Evolutionary conservation across 92 coral and sea anemone genomes (phyloP).

Genomic region (Pocillopora grandis): DNA sequence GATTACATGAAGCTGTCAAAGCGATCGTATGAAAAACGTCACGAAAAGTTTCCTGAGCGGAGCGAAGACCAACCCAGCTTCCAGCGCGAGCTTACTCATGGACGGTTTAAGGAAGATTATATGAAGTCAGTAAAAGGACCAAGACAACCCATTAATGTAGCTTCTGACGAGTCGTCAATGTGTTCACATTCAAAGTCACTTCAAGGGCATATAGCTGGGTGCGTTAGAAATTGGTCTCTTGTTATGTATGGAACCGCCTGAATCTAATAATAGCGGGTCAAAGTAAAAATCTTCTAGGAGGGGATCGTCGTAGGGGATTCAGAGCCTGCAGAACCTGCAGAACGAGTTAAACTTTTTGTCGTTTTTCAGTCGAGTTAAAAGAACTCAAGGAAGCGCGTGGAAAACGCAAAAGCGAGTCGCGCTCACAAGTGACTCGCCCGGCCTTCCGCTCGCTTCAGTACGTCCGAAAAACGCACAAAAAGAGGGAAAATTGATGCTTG

Average conservation of each 20-base stretch:
- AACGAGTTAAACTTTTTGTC: too few relatives aligned
- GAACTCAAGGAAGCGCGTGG: too few relatives aligned
- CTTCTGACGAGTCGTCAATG: constrained; percentile 20
- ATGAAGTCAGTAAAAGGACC: constrained; percentile 41
- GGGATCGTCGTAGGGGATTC: too few relatives aligned
- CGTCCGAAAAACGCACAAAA: too few relatives aligned
- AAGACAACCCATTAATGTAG: not conserved
- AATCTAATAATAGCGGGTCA: not conserved
- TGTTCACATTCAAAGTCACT: constrained; percentile 11
- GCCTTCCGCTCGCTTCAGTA: too few relatives aligned
- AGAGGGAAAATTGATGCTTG: too few relatives aligned
- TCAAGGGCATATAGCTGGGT: constrained; percentile 36
- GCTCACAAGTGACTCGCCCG: too few relatives aligned
- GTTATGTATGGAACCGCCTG: constrained; percentile 52
- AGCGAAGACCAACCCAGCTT: constrained; percentile 19
- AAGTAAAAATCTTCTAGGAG: too few relatives aligned
- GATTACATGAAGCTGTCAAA: constrained; percentile 51
- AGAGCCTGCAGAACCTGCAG: too few relatives aligned
- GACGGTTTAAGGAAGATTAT: constrained; percentile 77
- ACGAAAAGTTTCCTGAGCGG: not conserved
- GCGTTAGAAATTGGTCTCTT: constrained; percentile 43
- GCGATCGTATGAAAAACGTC: constrained; percentile 20
- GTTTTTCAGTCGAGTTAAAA: too few relatives aligned
- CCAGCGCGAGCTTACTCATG: constrained; percentile 56
- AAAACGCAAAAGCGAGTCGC: too few relatives aligned